phyloP scores from a whole-genome alignment of 2,797 vertebrate species.

The Phoxinus dragarum region DNA sequence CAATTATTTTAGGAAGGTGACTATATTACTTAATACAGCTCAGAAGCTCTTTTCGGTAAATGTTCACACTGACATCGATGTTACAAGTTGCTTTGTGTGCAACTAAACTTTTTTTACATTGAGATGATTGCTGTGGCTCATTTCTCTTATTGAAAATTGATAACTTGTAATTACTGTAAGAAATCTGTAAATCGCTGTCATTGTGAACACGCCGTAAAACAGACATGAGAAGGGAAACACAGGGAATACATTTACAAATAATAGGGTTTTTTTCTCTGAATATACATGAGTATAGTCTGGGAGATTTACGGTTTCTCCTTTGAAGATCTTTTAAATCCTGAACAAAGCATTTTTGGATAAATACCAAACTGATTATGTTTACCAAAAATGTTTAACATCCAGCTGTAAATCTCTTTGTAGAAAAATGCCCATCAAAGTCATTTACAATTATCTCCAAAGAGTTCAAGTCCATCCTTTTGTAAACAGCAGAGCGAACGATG shows the following conservation, averaged over 20 bases:
- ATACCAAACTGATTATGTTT: conserved; percentile 23
- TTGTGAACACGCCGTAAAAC: neutral
- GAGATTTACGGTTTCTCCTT: neutral
- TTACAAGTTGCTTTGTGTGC: too few relatives aligned
- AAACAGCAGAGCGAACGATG: neutral
- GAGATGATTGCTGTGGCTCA: too few relatives aligned
- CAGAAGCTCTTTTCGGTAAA: neutral
- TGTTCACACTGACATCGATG: conserved; percentile 17
- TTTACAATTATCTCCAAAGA: neutral
- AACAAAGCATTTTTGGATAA: conserved; percentile 9
- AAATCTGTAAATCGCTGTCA: neutral
- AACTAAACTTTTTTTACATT: too few relatives aligned
- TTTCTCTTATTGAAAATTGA: neutral
- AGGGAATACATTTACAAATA: neutral
- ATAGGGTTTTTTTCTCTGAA: neutral
- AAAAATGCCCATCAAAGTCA: neutral
- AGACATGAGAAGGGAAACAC: neutral
- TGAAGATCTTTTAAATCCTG: neutral
- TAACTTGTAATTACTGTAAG: neutral
- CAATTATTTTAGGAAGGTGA: too few relatives aligned
- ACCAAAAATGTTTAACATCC: conserved; percentile 1
- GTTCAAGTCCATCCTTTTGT: neutral
- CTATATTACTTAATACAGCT: neutral
- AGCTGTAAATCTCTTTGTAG: conserved; percentile 11
- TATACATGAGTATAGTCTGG: neutral